Evolutionary conservation across 2,797 vertebrate species (phyloP), one percentile per base, ranked within the genome.

Genomic region (Eulemur albifrons): DNA sequence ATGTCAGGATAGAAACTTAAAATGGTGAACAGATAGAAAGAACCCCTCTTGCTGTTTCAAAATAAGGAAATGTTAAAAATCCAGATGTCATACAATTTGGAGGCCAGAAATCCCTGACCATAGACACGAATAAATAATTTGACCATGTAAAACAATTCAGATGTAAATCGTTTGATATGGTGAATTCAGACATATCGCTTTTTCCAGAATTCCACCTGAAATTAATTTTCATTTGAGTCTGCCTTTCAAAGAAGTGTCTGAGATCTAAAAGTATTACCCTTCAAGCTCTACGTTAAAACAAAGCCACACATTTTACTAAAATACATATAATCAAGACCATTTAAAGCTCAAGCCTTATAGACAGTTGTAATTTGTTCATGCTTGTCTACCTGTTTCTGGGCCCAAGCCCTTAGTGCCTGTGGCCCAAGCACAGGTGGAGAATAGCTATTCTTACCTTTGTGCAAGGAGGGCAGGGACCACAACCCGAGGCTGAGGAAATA

Each of bases 1-100:
- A 83, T 93, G 80, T 93, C 96, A 97, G 95, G 84, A 96, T n/a
- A 97, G 88, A 6, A 65, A 90, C 96, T 97, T 90, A 92, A 97
- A 89, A 79, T 86, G 90, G 88, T 90, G 83, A 85, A 93, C 88
- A 86, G 35, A 96, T 45, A 97, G 57, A 59, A 88, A 97, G 96
- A 94, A 43, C 85, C 32, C 69, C 70, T 94, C 27, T 48, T 93
- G 88, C 57, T 95, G 61, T 96, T 97, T 96, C 77, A 85, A 65
- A 88, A 43, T 35, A 79, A 67, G 75, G 25, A 86, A 84, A 59
- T 52, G 25, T 72, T 70, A 76, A 61, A 95, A 97, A 92, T 6
- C 61, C 81, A 63, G 93, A 65, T 0, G n/a, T 90, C 97, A n/a
- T 43, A 80, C 1, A 18, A 79, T 79, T 59, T 69, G 88, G 83